These are phyloP conservation scores for Tuberolachnus salignus DNA, from an alignment of 2,888 invertebrate genomes.

Conservation along the genomic window DNA sequence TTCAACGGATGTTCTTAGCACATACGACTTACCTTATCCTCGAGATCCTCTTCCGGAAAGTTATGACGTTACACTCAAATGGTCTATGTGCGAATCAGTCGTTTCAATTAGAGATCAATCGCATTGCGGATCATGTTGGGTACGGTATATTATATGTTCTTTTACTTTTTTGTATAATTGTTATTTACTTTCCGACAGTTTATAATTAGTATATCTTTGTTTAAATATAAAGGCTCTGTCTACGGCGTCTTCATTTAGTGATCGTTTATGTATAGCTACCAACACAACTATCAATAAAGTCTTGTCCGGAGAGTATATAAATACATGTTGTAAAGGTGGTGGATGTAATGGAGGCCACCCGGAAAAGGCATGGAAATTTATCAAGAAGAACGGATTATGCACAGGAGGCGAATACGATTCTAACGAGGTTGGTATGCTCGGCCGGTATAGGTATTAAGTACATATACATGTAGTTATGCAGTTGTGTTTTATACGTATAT, in stretches of 20 bases:
- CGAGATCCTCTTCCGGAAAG: slow-evolving; percentile 68
- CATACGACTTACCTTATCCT: neutral
- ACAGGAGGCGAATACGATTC: slow-evolving; percentile 83
- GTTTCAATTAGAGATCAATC: slow-evolving; percentile 84
- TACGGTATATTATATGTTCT: slow-evolving; percentile 58
- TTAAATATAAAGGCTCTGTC: slow-evolving; percentile 45
- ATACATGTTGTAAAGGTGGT: slow-evolving; percentile 75
- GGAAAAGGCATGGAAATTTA: slow-evolving; percentile 84
- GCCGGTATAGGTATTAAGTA: no score
- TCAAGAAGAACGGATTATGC: slow-evolving; percentile 82
- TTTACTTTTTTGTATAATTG: neutral
- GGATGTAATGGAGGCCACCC: slow-evolving; percentile 87
- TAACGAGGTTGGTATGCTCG: slow-evolving; percentile 64
- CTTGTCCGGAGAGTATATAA: slow-evolving; percentile 83
- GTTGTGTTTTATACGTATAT: no score
- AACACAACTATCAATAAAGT: slow-evolving; percentile 73
- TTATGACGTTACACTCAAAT: slow-evolving; percentile 80
- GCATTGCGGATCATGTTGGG: slow-evolving; percentile 87
- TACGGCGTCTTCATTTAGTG: slow-evolving; percentile 62
- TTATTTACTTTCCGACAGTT: neutral
- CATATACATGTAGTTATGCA: no score
- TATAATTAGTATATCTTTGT: neutral
- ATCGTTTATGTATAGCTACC: slow-evolving; percentile 82
- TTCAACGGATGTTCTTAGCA: neutral
- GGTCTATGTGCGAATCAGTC: slow-evolving; percentile 86